Evolutionary conservation across 2,797 vertebrate species (phyloP).

Genomic region (Acrossocheilus wenchowensis): DNA sequence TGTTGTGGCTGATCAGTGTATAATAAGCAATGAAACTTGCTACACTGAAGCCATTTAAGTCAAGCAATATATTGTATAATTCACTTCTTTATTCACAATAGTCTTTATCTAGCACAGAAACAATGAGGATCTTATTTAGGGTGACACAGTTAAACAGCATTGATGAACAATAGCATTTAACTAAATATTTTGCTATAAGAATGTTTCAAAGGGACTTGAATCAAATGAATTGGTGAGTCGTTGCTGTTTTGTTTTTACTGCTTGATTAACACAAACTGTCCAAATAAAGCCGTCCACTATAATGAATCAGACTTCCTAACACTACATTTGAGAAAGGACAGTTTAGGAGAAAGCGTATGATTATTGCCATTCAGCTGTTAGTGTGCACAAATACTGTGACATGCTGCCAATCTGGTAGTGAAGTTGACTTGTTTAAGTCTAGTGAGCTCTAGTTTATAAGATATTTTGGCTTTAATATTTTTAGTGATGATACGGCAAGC

Average conservation of each 20-base stretch:
- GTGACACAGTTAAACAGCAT: background rate
- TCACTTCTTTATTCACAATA: background rate
- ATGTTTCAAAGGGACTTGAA: too few species aligned
- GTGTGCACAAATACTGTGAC: slow-evolving; percentile 7
- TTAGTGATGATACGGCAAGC: background rate
- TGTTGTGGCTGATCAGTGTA: background rate
- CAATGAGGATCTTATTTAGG: background rate
- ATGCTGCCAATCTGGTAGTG: background rate
- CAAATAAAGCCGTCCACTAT: background rate
- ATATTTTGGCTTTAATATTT: background rate
- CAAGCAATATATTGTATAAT: background rate
- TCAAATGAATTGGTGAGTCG: background rate
- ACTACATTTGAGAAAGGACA: background rate
- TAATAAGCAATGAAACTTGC: background rate
- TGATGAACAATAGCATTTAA: background rate
- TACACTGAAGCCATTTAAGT: background rate
- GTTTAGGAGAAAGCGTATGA: background rate
- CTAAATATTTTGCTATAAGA: background rate
- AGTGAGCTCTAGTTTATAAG: background rate
- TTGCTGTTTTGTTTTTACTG: background rate
- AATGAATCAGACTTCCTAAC: background rate
- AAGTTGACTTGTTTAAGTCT: background rate
- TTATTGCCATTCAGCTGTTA: background rate
- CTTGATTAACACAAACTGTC: background rate
- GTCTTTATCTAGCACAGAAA: background rate